Evolutionary conservation across 2,888 invertebrate genomes (phyloP), one percentile per base, ranked within the genome.

Genomic region (Drosophila mettleri): DNA sequence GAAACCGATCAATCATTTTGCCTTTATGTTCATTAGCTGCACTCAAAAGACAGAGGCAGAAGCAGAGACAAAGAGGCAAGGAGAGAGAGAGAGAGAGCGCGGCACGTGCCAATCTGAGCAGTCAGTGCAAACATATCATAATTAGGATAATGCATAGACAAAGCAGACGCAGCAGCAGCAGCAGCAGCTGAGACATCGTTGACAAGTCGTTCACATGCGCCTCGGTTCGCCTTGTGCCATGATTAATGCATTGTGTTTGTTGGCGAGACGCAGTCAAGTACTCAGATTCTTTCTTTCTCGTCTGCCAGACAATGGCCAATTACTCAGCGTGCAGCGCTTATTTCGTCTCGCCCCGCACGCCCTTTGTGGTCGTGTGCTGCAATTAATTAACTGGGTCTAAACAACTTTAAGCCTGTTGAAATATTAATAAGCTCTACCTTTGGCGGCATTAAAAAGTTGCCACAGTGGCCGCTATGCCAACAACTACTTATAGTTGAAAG

Each of bases 111-210:
- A 68, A 63, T 60, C 45, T 57, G 67, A 62, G 46, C 63, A 55
- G 53, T 46, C 52, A 55, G 46, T 18, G 60, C 46, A 72, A 53
- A 53, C 73, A 63, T 58, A 72, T 80, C 70, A 67, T 74, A 86
- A 83, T 83, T 86, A 78, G 69, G 78, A 86, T 82, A 83, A 80
- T 86, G 76, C 67, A 65, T 52, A 57, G 73, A 72, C 78, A 80
- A 70, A 59, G 24, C 55, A 46, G 46, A 70, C 57, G 24, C 55
- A 46, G 46, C 10, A 51, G 24, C 39, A 49, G 18, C 6, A 9
- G 27, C 22, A 33, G 27, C 69, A 74, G 53, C 69, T 69, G 76
- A 61, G 72, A 45, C 60, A 34, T 16, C 27, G 39, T 55, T 64
- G 68, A 71, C 71, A 74, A 43, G 67, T 75, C 75, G 65, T 81